Conservation (phyloP, 2,113 vertebrate species). For the Stomatorhinus ivindoensis region DNA sequence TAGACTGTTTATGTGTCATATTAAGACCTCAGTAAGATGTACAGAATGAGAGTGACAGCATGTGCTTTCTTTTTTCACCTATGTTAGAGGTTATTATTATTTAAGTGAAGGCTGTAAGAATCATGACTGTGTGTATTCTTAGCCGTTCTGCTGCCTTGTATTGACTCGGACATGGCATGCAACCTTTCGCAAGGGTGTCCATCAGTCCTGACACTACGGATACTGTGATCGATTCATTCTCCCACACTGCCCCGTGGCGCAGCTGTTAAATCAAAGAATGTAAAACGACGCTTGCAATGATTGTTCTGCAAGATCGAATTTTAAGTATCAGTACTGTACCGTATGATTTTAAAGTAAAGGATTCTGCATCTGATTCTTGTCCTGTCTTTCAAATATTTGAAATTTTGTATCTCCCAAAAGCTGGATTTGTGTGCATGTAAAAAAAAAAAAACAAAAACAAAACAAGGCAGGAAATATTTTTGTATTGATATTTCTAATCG, state of each 20-base stretch:
- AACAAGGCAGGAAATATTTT: slow-evolving; percentile 27
- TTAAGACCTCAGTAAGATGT: background rate
- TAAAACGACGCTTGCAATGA: background rate
- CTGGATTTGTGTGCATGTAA: background rate
- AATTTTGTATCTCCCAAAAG: background rate
- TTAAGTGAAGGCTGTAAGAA: background rate
- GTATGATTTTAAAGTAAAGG: background rate
- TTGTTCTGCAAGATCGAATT: background rate
- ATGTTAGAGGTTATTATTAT: background rate
- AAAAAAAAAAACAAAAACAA: background rate
- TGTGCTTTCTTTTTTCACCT: background rate
- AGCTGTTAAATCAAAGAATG: background rate
- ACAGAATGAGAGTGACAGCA: background rate
- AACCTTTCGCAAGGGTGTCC: background rate
- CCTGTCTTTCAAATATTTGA: background rate
- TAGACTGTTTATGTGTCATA: background rate
- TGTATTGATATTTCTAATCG: slow-evolving; percentile 37
- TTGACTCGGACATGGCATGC: background rate
- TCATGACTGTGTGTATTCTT: background rate
- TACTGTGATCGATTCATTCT: background rate
- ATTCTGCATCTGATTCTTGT: background rate
- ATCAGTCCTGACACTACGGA: background rate
- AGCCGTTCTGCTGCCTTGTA: background rate
- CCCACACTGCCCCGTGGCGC: background rate
- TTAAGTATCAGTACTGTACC: background rate